Evolutionary conservation across 2,113 vertebrate species (phyloP).

Genomic region (Fulmarus glacialis): DNA sequence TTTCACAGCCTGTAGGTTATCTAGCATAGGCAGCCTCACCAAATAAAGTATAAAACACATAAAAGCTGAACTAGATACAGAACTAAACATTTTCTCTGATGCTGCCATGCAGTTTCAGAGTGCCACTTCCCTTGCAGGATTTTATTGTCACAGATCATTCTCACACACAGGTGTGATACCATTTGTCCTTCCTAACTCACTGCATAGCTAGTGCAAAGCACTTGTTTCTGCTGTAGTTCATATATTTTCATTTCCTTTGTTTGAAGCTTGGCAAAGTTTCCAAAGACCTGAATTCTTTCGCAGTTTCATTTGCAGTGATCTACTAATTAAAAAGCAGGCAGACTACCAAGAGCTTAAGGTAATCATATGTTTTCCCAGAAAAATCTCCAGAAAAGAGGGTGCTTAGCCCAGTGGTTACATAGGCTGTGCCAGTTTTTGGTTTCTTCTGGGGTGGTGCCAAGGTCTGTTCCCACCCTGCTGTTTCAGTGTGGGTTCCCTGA

Average conservation of each 20-base stretch:
- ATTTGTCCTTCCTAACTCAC: background rate
- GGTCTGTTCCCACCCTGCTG: background rate
- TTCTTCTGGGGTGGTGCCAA: background rate
- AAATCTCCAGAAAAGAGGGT: background rate
- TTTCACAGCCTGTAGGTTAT: background rate
- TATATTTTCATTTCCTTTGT: background rate
- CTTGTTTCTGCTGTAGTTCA: background rate
- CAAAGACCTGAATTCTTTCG: background rate
- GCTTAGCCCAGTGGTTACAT: background rate
- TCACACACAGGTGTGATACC: background rate
- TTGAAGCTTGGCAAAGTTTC: background rate
- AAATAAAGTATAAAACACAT: background rate
- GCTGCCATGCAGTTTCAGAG: background rate
- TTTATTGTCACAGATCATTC: background rate
- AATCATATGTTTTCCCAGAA: conserved; percentile 14
- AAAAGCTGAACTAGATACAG: background rate
- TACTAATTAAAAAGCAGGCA: conserved; percentile 20
- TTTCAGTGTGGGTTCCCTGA: background rate
- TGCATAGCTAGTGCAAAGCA: background rate
- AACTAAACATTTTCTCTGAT: background rate
- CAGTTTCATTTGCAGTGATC: background rate
- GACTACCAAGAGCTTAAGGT: background rate
- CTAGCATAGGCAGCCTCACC: background rate
- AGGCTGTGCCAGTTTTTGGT: background rate
- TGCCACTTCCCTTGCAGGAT: background rate